These are phyloP conservation scores for Ceryle rudis DNA, from an alignment of 2,797 vertebrate species.

Conservation along the genomic window DNA sequence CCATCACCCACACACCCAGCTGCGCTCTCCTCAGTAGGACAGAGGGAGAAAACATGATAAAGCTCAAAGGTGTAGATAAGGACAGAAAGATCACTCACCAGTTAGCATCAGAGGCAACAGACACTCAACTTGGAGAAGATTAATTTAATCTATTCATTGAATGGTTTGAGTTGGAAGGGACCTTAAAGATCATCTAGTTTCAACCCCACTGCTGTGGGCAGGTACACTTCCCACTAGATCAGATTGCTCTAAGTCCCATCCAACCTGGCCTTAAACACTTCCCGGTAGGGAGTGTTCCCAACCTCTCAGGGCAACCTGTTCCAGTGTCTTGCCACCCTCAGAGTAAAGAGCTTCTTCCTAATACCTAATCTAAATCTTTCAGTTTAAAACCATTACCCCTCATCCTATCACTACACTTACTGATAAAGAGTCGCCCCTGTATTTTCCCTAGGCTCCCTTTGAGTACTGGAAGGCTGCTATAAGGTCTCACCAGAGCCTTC, in stretches of 20 bases:
- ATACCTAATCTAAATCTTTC: background rate
- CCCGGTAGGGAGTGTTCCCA: background rate
- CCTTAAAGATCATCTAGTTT: background rate
- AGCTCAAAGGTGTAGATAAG: rapidly evolving
- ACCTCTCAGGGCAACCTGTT: background rate
- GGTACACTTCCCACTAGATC: background rate
- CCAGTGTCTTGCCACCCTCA: background rate
- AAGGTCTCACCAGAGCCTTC: too few relatives aligned
- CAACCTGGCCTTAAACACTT: background rate
- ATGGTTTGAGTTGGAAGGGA: background rate
- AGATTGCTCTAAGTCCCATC: background rate
- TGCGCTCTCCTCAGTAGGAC: background rate
- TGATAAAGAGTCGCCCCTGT: too few relatives aligned
- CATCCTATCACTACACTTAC: too few relatives aligned
- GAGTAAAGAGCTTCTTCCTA: background rate
- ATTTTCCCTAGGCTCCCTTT: too few relatives aligned
- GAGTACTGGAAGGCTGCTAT: too few relatives aligned
- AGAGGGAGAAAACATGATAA: background rate
- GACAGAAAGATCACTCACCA: background rate
- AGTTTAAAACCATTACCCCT: background rate
- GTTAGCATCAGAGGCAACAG: too few relatives aligned
- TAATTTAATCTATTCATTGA: background rate
- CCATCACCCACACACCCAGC: background rate
- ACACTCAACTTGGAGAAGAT: background rate
- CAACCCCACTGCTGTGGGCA: background rate